Base-by-base conservation (phyloP, 1,140 invertebrate species). In the Conus betulinus region DNA sequence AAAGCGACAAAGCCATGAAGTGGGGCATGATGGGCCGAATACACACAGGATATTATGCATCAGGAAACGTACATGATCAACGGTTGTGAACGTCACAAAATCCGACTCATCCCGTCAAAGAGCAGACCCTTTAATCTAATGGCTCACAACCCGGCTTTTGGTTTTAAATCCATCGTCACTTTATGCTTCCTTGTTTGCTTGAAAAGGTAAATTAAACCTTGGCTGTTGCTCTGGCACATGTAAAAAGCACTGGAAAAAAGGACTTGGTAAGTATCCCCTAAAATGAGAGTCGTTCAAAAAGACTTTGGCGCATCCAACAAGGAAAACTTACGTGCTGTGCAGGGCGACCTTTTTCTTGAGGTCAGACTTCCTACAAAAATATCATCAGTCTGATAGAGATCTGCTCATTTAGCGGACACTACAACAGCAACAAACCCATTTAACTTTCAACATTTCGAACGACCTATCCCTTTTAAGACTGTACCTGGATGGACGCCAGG, bases 271-370 rank as follows among this genome's bases (percentile, higher is more conserved):
- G 63, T 85, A 85, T 60, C 84, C 84, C 63, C 15, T 87, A 51
- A 51, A 55, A 25, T 10, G n/a, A n/a, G 71, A 17, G 55, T 79
- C 20, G 53, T 79, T 8, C 27, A n/a, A 15, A 11, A 87, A 87
- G 27, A 79, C 52, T 5, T n/a, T n/a, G 15, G 17, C 84, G n/a
- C 15, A 51, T 79, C 2, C 74, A 74, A 11, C 20, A 27, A 7
- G 74, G 52, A n/a, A 23, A 76, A 78, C 15, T 17, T 87, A 52
- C 5, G 17, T 7, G 51, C 17, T 15, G 8, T 53, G 5, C 67
- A 87, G 52, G 85, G 57, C 27, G 79, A 87, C n/a, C n/a, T 87
- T 8, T 87, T 87, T 79, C 76, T n/a, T 87, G 5, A 55, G n/a
- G 85, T 27, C 74, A 78, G 52, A 20, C 51, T n/a, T 23, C 85